These are phyloP conservation scores for Pangasius mekongensis DNA, from an alignment of 2,797 vertebrate genomes.

Conservation along the genomic window DNA sequence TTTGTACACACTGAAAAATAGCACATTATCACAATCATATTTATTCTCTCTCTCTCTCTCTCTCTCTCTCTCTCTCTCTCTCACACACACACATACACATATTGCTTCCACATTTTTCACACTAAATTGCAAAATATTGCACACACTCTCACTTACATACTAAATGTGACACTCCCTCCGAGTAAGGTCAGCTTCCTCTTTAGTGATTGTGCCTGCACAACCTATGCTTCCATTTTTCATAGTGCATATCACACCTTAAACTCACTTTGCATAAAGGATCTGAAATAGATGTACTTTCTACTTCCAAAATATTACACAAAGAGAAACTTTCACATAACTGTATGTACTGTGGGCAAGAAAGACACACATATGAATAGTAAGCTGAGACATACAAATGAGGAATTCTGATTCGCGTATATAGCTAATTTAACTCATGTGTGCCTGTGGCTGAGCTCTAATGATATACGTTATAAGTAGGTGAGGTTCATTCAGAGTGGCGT, in stretches of 20 bases:
- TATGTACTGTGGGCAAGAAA: background rate
- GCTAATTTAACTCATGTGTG: background rate
- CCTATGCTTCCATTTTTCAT: background rate
- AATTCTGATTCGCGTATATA: background rate
- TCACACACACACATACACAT: background rate
- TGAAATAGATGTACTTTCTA: background rate
- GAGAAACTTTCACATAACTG: background rate
- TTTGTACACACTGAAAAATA: background rate
- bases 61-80: background rate
- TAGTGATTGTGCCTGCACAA: background rate
- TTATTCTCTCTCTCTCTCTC: background rate
- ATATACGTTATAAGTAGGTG: background rate
- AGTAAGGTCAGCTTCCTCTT: slow-evolving; percentile 41
- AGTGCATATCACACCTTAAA: background rate
- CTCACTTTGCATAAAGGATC: background rate
- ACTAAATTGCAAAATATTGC: slow-evolving; percentile 6
- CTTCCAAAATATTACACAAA: background rate
- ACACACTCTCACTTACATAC: slow-evolving; percentile 7
- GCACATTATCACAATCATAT: background rate
- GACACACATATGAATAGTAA: background rate
- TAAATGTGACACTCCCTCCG: slow-evolving; percentile 19
- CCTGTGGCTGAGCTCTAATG: background rate
- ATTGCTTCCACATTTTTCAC: background rate
- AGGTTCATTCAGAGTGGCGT: background rate
- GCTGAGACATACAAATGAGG: background rate